Base-by-base conservation (phyloP, 2,113 vertebrate genomes). In the Potamarius usumacintae region DNA sequence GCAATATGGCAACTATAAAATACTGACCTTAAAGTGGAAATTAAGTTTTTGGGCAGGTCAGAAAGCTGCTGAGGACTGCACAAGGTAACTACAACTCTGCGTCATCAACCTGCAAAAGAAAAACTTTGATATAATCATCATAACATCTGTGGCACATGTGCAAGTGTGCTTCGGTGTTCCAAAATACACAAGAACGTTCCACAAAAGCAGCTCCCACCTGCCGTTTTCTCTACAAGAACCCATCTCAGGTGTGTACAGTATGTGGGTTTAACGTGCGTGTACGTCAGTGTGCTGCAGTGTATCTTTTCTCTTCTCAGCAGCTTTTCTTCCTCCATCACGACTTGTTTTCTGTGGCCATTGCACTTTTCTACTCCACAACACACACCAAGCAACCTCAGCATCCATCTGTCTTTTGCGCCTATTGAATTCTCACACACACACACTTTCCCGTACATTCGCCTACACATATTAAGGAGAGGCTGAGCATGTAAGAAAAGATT, bases 341-440 rank as follows among this genome's bases (percentile, higher is more conserved):
- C 42, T 55, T 86, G 77, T 82, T 60, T 82, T 83, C 5, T 77
- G 62, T 71, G 17, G 53, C 60, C 85, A 74, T 27, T 55, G 57
- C 42, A 27, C 30, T 85, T 80, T 63, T 84, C 17, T 58, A 53
- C 58, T 17, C 25, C 42, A 17, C 79, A 58, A 60, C 27, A 86
- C 63, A 84, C 65, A 55, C 22, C 8, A 18, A 80, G 80, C 63
- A 74, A 82, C 71, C 81, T 88, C 87, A 85, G 87, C 89, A 88
- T 88, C 62, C 89, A 86, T 88, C 84, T 88, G 89, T 88, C 74
- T 86, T 76, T 76, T 50, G 11, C 4, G 53, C 63, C 48, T 60
- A 86, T 82, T 27, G 63, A 79, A 89, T 57, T 74, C 85, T 57
- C 22, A 30, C 25, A 42, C 85, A 65, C 22, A 30, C 25, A 8